These are phyloP conservation scores for Thamnophis sirtalis DNA, from an alignment of 2,113 vertebrate genomes.

Conservation along the genomic window DNA sequence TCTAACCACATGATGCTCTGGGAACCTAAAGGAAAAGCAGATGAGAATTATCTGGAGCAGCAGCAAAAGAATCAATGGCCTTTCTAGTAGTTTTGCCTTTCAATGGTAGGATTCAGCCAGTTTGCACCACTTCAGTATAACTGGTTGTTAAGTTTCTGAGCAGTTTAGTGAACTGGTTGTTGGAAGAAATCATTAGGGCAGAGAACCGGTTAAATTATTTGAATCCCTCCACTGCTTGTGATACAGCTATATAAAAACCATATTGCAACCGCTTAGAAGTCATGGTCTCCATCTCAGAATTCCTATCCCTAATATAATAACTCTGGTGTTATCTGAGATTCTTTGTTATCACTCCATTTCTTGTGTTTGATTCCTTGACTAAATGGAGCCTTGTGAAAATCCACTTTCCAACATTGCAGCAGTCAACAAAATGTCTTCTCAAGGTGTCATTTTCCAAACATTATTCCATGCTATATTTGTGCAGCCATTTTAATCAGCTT, in stretches of 20 bases:
- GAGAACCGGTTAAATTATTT: too few species aligned
- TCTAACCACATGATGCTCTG: too few species aligned
- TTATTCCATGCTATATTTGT: constrained; percentile 11
- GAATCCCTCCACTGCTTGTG: too few species aligned
- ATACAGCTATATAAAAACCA: neutral
- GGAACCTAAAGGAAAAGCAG: neutral
- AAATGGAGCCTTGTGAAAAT: neutral
- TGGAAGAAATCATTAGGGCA: too few species aligned
- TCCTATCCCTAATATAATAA: neutral
- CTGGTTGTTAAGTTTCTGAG: too few species aligned
- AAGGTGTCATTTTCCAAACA: neutral
- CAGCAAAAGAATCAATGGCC: neutral
- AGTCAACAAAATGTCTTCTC: constrained; percentile 12
- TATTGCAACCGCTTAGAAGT: neutral
- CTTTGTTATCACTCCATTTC: neutral
- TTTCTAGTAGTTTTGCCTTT: neutral
- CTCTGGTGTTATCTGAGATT: neutral
- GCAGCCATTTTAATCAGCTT: neutral
- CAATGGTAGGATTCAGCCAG: too few species aligned
- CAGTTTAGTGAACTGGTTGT: too few species aligned
- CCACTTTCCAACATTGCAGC: neutral
- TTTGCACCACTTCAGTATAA: too few species aligned
- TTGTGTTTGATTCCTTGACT: neutral
- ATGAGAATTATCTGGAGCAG: neutral
- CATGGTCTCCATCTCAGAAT: neutral